A percentile compares a stretch with the other conserved stretches of the same genome.
Evolutionary conservation across 2,113 vertebrate genomes (phyloP).

Genomic region (Phrynocephalus versicolor): DNA sequence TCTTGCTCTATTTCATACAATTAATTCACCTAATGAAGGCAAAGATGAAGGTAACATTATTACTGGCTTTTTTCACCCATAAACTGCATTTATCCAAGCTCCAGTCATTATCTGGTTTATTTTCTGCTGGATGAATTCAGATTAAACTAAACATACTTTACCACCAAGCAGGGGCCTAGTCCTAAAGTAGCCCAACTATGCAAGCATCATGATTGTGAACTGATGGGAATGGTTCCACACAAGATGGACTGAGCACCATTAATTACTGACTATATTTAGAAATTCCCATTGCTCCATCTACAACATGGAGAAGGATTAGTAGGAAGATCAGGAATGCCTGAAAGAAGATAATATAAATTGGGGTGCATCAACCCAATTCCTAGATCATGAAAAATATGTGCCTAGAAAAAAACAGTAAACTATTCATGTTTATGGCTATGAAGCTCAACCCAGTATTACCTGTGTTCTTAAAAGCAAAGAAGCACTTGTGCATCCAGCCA

Average conservation of each 20-base stretch:
- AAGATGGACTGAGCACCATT: background rate
- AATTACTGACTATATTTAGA: background rate
- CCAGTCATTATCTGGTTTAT: background rate
- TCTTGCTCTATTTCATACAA: background rate
- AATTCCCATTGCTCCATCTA: background rate
- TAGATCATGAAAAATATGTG: too few relatives aligned
- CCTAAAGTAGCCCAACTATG: too few relatives aligned
- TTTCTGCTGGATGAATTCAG: background rate
- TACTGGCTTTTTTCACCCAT: background rate
- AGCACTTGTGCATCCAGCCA: conserved; percentile 20
- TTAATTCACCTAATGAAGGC: background rate
- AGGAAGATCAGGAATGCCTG: background rate
- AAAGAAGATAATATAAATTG: background rate
- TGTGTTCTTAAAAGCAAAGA: conserved; percentile 41
- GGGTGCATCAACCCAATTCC: too few relatives aligned
- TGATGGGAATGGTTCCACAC: background rate
- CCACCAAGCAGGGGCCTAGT: too few relatives aligned
- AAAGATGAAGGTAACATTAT: rapidly evolving
- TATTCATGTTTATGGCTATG: background rate
- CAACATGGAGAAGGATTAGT: background rate
- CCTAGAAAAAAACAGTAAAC: background rate
- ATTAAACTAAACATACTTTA: background rate
- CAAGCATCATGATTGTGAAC: background rate
- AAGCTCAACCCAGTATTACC: conserved; percentile 18
- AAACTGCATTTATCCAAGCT: background rate